These are phyloP conservation scores for Muntiacus reevesi DNA, from an alignment of 2,113 vertebrate species.

Conservation along the genomic window DNA sequence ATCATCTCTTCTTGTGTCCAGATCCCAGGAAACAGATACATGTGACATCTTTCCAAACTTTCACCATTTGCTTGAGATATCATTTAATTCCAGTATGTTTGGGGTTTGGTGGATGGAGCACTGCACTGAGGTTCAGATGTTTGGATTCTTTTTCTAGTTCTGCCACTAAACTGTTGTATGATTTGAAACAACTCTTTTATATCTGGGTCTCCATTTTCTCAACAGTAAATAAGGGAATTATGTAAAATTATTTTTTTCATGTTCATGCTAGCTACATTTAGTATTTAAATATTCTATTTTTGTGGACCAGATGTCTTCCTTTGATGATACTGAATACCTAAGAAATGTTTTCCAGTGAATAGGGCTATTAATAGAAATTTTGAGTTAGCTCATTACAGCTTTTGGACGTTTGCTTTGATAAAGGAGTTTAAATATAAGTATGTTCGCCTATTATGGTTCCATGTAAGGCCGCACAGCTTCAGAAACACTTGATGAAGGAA, in stretches of 20 bases:
- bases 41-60: neutral
- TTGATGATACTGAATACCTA: neutral
- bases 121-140: neutral
- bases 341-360: neutral
- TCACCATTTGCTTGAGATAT: neutral
- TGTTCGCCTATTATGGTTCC: neutral
- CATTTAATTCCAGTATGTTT: neutral
- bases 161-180: neutral
- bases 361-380: neutral
- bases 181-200: neutral
- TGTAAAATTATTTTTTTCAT: neutral
- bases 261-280: neutral
- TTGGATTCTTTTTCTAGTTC: neutral
- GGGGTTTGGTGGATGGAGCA: neutral
- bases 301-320: neutral
- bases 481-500: neutral
- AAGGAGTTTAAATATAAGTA: slow-evolving; percentile 2
- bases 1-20: neutral
- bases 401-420: slow-evolving; percentile 21
- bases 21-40: neutral
- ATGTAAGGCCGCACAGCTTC: neutral
- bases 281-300: neutral
- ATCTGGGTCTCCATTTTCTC: neutral
- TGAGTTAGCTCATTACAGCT: slow-evolving; percentile 4
- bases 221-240: neutral